Evolutionary conservation across 2,888 invertebrate genomes (phyloP), one percentile per base, ranked within the genome.

Genomic region (Hipparchia semele): DNA sequence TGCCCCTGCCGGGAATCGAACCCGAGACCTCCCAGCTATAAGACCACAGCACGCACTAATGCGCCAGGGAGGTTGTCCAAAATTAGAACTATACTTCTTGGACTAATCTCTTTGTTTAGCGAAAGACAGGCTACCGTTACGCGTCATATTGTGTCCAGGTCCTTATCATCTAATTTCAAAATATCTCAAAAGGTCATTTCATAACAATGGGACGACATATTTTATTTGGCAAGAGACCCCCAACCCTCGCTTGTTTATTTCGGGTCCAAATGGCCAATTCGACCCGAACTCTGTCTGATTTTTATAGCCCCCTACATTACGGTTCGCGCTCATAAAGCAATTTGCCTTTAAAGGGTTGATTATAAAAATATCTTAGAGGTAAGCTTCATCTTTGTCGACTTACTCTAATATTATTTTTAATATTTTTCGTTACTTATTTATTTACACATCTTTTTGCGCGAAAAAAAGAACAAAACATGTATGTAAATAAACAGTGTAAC

Each of bases 191-290:
- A 53, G 65, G 65, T 53, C 69, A 69, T 68, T 72, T 72, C 61
- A 68, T 69, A 74, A 74, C 74, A 74, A 72, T 67, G 49, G 64
- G 68, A 59, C 68, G 49, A 62, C 70, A 70, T 75, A 70, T 73
- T 75, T 72, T 75, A 73, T 73, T 73, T 70, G 70, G 49, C 33
- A 67, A 67, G 66, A 61, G 61, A 56, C 70, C 69, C 68, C 5
- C 67, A 65, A 75, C 70, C 75, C 73, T 70, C 56, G 60, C 58
- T 66, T 69, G 75, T 75, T 75, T 75, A 75, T 75, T 75, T 73
- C 56, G 73, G 75, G 65, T 68, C 71, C 33, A 65, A 75, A 75
- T 69, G 65, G 56, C 71, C 75, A 71, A 69, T 75, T 73, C 58
- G 56, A 71, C 60, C 73, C 71, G 49, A 58, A 64, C 49, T 65